These are phyloP conservation scores for Oscheius sp. DNA, from an alignment of 1,140 invertebrate species.

Conservation along the genomic window DNA sequence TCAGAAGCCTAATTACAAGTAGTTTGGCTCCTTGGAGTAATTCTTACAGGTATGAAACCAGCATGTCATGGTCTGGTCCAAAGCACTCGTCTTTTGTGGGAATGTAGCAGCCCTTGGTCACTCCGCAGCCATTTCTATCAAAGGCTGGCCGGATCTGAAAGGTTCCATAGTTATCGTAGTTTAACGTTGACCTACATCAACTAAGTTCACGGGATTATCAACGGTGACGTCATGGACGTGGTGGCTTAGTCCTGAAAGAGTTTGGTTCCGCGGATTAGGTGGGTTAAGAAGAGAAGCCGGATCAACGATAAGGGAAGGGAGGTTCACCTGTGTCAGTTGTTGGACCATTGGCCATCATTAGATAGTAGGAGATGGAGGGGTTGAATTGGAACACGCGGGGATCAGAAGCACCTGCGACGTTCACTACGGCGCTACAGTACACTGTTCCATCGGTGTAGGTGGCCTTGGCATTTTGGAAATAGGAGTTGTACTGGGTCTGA, in stretches of 20 bases:
- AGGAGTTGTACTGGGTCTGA: not conserved
- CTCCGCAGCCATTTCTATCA: not conserved
- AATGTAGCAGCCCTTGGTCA: not conserved
- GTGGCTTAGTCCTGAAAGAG: not conserved
- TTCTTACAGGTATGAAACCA: not conserved
- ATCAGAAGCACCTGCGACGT: not conserved
- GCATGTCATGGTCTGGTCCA: not conserved
- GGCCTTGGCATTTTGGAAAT: not conserved
- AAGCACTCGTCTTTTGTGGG: not conserved
- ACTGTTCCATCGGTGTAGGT: not conserved
- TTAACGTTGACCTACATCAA: too few species aligned
- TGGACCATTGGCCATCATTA: slow-evolving; percentile 1
- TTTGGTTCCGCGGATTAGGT: not conserved
- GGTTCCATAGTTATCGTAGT: too few species aligned
- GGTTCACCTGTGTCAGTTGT: not conserved
- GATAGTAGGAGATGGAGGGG: not conserved
- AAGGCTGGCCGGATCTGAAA: not conserved
- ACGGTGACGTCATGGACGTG: not conserved
- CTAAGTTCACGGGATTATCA: not conserved
- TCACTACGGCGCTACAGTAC: not conserved
- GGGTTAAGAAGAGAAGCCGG: not conserved
- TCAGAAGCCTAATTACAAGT: not conserved
- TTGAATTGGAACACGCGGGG: not conserved
- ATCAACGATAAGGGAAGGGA: not conserved
- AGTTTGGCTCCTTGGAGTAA: not conserved